phyloP scores from a whole-genome alignment of 2,888 invertebrate genomes.

The Tribolium freemani region DNA sequence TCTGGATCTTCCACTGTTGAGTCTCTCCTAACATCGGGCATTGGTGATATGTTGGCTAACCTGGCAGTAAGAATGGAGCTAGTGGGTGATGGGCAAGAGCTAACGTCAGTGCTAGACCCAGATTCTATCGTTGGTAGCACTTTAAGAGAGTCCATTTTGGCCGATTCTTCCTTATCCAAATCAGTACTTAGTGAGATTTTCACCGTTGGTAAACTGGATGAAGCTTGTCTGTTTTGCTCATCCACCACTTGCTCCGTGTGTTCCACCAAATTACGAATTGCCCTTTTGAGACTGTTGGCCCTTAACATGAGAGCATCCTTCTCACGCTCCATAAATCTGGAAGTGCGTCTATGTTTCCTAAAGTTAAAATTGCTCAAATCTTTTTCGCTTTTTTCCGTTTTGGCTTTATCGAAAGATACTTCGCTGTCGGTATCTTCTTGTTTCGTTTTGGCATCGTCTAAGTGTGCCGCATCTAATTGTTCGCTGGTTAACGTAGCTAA shows the following conservation, averaged over 20 bases:
- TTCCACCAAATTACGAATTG: slow-evolving; percentile 84
- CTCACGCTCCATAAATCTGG: slow-evolving; percentile 70
- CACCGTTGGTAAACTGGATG: slow-evolving; percentile 58
- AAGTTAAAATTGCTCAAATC: slow-evolving; percentile 68
- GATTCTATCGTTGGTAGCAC: slow-evolving; percentile 68
- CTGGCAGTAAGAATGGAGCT: slow-evolving; percentile 67
- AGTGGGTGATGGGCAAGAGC: slow-evolving; percentile 70
- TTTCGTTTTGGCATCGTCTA: slow-evolving; percentile 53
- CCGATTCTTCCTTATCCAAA: slow-evolving; percentile 56
- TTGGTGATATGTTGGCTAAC: slow-evolving; percentile 76
- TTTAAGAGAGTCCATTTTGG: slow-evolving; percentile 65
- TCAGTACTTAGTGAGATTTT: slow-evolving; percentile 63
- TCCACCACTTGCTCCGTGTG: slow-evolving; percentile 82
- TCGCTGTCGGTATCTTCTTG: slow-evolving; percentile 66
- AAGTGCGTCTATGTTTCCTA: slow-evolving; percentile 64
- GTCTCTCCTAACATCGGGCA: slow-evolving; percentile 76
- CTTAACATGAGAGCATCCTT: slow-evolving; percentile 74
- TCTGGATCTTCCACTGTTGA: slow-evolving; percentile 71
- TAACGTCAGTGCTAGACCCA: slow-evolving; percentile 67
- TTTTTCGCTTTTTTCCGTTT: slow-evolving; percentile 66
- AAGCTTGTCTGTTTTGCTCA: slow-evolving; percentile 68
- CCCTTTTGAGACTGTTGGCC: slow-evolving; percentile 87
- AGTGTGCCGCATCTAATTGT: slow-evolving; percentile 66
- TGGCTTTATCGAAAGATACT: slow-evolving; percentile 65
- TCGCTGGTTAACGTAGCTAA: slow-evolving; percentile 81